phyloP scores from a whole-genome alignment of 1,140 invertebrate species.

The Eriosoma lanigerum region DNA sequence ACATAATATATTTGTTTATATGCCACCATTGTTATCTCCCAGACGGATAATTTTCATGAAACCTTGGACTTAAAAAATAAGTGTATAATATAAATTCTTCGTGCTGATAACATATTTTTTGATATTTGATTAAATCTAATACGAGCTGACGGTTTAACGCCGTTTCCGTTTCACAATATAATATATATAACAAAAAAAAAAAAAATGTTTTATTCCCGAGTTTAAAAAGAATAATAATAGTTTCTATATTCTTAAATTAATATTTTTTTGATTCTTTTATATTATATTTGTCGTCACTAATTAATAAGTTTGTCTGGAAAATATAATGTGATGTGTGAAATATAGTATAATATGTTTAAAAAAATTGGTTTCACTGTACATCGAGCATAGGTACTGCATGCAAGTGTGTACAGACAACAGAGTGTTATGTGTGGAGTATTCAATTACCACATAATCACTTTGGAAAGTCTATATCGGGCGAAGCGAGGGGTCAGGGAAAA shows the following conservation, averaged over 20 bases:
- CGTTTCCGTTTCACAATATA: too few species aligned
- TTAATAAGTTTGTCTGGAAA: background rate
- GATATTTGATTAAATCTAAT: too few species aligned
- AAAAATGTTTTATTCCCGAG: too few species aligned
- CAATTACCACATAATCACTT: constrained; percentile 32
- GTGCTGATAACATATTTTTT: background rate
- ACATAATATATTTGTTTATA: too few species aligned
- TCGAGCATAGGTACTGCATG: too few species aligned
- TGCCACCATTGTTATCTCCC: too few species aligned
- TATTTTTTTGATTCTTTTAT: background rate
- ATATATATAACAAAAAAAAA: too few species aligned
- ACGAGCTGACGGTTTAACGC: too few species aligned
- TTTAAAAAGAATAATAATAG: too few species aligned
- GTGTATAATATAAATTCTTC: background rate
- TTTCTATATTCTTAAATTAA: too few species aligned
- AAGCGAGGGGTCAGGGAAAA: constrained; percentile 3
- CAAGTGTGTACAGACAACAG: background rate
- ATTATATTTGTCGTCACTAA: background rate
- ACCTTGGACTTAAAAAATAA: too few species aligned
- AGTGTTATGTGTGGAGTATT: constrained; percentile 5
- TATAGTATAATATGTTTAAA: background rate
- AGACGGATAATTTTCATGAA: too few species aligned
- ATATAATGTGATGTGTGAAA: constrained; percentile 17
- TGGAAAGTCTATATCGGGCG: constrained; percentile 20
- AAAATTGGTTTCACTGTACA: background rate